A percentile compares a stretch with the other conserved stretches of the same genome.
phyloP scores from a whole-genome alignment of 2,113 vertebrate species.

The Pionites leucogaster region DNA sequence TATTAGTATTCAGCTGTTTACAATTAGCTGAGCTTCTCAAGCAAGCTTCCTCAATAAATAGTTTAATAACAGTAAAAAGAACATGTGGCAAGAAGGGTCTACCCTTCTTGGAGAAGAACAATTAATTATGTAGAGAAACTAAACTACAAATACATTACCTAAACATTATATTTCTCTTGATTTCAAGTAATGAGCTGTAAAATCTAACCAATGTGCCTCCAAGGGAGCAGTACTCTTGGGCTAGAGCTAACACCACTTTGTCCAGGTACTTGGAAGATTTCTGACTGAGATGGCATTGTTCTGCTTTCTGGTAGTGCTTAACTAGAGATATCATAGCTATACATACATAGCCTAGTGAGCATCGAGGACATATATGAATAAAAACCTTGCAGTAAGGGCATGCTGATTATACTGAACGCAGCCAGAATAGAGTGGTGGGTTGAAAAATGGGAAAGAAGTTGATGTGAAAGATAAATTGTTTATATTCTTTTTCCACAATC shows the following conservation, averaged over 20 bases:
- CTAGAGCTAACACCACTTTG: background rate
- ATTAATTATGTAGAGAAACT: constrained; percentile 37
- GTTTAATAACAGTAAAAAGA: constrained; percentile 18
- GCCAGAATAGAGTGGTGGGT: background rate
- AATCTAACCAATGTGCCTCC: constrained; percentile 36
- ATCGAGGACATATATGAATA: background rate
- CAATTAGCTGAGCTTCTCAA: constrained; percentile 33
- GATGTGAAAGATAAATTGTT: background rate
- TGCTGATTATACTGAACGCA: background rate
- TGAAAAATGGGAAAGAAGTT: background rate
- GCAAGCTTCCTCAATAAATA: constrained; percentile 8
- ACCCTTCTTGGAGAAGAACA: background rate
- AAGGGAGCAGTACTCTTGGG: background rate
- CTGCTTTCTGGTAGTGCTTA: background rate
- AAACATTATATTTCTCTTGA: constrained; percentile 19
- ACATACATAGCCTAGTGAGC: background rate
- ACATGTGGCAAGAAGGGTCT: background rate
- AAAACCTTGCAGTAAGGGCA: background rate
- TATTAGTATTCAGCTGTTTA: constrained; percentile 56
- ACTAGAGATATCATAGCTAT: background rate
- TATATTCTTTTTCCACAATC: background rate
- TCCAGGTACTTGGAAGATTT: background rate
- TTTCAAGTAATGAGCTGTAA: constrained; percentile 56
- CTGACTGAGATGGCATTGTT: background rate
- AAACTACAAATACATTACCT: constrained; percentile 22